Evolutionary conservation across 1,140 invertebrate species (phyloP).

Genomic region (Melanaphis sacchari): DNA sequence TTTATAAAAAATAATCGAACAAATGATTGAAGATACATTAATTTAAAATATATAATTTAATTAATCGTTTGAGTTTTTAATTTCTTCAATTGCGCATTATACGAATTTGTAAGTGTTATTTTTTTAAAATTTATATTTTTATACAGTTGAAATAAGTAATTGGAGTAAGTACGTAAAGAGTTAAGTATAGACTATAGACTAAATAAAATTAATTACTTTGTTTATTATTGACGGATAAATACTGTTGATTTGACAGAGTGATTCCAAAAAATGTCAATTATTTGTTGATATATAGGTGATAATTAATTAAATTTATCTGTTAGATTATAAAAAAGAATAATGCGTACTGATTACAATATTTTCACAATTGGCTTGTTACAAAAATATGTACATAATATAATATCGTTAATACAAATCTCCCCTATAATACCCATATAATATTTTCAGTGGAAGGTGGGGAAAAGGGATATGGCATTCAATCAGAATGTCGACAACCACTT

Average conservation of each 20-base stretch:
- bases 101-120: background rate
- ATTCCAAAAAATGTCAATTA: background rate
- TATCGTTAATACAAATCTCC: background rate
- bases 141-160: background rate
- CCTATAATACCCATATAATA: background rate
- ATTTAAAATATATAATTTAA: background rate
- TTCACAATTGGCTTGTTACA: background rate
- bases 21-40: background rate
- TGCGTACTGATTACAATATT: background rate
- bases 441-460: background rate
- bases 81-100: background rate
- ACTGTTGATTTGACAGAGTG: background rate
- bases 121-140: background rate
- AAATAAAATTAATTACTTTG: background rate
- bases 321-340: background rate
- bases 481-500: conserved; percentile 30
- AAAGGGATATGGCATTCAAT: background rate
- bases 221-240: background rate
- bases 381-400: background rate
- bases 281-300: background rate
- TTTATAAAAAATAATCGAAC: background rate
- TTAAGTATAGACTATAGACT: background rate
- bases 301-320: background rate
- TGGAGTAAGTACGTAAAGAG: background rate
- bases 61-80: background rate